Conservation (phyloP, 2,888 invertebrate genomes). For the Schizaphis graminum region DNA sequence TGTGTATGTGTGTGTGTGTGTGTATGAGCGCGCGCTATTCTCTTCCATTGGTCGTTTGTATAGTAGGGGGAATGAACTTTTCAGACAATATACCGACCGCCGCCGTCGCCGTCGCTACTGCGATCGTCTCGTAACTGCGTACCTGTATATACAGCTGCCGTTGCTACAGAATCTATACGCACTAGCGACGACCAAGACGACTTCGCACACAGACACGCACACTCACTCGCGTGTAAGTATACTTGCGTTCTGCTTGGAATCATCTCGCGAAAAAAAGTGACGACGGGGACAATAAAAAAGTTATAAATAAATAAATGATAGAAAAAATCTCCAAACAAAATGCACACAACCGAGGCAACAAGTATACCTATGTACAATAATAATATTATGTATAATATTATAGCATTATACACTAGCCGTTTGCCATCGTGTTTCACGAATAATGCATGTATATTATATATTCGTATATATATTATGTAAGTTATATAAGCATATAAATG, state of each 20-base stretch:
- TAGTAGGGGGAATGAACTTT: conserved; percentile 63
- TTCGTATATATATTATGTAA: neutral
- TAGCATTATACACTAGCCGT: neutral
- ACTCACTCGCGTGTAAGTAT: neutral
- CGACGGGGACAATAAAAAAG: neutral
- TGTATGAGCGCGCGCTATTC: neutral
- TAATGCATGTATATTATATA: neutral
- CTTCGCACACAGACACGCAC: neutral
- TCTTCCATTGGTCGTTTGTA: conserved; percentile 30
- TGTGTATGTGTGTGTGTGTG: neutral
- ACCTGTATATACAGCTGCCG: neutral
- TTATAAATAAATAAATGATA: neutral
- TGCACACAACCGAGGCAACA: neutral
- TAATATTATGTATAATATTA: neutral
- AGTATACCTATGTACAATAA: neutral
- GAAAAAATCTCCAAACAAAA: conserved; percentile 34
- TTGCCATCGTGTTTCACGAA: neutral
- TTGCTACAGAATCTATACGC: neutral
- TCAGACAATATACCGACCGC: conserved; percentile 54
- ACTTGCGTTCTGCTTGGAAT: conserved; percentile 51
- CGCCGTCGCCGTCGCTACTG: neutral
- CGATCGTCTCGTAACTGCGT: neutral
- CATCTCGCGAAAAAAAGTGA: conserved; percentile 39
- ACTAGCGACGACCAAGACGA: neutral
- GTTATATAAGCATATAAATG: neutral